Conservation (phyloP, 2,797 vertebrate species). For the Perodicticus potto region DNA sequence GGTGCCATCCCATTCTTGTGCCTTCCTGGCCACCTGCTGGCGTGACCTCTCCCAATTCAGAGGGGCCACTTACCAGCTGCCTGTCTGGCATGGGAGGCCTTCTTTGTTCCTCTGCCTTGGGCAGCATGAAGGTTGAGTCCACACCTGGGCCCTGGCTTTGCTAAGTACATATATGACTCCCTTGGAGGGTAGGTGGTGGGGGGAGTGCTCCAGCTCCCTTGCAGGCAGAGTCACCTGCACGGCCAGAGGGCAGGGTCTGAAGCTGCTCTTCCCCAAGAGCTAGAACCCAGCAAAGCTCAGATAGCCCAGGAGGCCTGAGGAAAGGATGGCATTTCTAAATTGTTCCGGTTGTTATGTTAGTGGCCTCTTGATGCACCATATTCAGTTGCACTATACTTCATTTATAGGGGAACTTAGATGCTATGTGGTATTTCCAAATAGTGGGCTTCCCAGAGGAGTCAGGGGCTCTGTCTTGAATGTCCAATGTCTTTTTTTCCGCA, state of each 20-base stretch:
- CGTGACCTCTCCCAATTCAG: not conserved
- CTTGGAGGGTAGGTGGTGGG: not conserved
- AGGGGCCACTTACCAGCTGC: not conserved
- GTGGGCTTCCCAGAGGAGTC: not conserved
- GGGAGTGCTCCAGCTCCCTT: not conserved
- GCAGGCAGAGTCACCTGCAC: not conserved
- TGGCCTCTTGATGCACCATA: not conserved
- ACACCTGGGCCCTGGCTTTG: not conserved
- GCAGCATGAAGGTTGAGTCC: too few relatives aligned
- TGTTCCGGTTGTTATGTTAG: not conserved
- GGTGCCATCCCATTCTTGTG: not conserved
- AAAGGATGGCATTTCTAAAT: not conserved
- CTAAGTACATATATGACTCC: not conserved
- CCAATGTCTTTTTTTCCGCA: not conserved
- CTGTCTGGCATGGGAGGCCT: not conserved
- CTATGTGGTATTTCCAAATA: not conserved
- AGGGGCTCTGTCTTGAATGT: not conserved
- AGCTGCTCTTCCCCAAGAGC: not conserved
- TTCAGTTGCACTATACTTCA: not conserved
- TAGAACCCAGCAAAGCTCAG: not conserved
- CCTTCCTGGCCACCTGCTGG: not conserved
- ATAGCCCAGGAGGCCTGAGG: not conserved
- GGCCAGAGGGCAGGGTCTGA: not conserved
- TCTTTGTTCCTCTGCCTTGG: not conserved
- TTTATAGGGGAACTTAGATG: not conserved